Base-by-base conservation (phyloP, 92 coral and sea anemone genomes). In the Hydrozoanthus gracilis region DNA sequence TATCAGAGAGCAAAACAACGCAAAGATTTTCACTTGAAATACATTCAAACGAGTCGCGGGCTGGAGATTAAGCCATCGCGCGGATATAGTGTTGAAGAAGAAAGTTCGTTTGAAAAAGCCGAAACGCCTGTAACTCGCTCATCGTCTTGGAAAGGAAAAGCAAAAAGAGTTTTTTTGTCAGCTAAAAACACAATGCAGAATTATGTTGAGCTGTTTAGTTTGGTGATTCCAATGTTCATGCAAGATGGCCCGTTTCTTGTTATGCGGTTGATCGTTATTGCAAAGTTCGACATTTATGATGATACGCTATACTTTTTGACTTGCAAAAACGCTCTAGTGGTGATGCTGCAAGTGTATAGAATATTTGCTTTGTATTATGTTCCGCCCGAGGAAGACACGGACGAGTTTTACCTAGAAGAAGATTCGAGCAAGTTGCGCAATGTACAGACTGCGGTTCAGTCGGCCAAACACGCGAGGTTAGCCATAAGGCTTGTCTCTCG, bases 281-380 rank as follows among this genome's bases (percentile, higher is more conserved):
- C 98, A 0, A 94, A 96, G 82, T 96, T 94, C 87, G 82, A 88
- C 67, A 93, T 96, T 15, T 92, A 91, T 71, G 98, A 93, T 47
- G 95, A 94, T 13, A 94, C 98, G 5, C 84, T 96, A 90, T 92
- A 94, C 71, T 96, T 96, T 62, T 91, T 96, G 14, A 96, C 98
- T 13, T 97, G 93, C 67, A 96, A 96, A 82, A 96, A 96, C 77
- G 98, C 98, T 9, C 89, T 96, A 12, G 93, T 96, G 67, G 97
- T 96, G 16, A 96, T 96, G 98, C 90, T 96, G 0, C 98, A 96
- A 16, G 95, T 96, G 17, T 96, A 96, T 60, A 95, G 98, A 17
- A 92, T 96, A 45, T 96, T 95, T 64, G 98, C 94, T 56, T 69
- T 96, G 89, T 96, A 94, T 72, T 96, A 95, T 86, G 92, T 94